Base-by-base conservation (phyloP, 2,888 invertebrate species). In the Coecobrya sp. region DNA sequence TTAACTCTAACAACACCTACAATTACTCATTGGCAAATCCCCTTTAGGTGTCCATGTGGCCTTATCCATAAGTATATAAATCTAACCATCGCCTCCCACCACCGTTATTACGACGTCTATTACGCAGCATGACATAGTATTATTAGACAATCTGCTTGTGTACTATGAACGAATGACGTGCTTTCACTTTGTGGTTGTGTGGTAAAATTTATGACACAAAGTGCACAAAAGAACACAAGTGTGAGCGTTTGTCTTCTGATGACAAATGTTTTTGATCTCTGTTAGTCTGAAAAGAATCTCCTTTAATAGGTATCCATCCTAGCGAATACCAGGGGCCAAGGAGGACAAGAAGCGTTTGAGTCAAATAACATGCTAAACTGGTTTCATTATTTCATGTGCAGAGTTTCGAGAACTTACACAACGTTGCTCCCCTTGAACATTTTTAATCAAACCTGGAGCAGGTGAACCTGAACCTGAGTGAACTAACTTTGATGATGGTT, bases 141-240 rank as follows among this genome's bases (percentile, higher is more conserved):
- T 59, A 59, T 59, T 59, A 59, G 59, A 59, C n/a, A 59, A 36
- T 36, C 2, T 36, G 7, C 27, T 65, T 27, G 27, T 65, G 8
- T 10, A 11, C 7, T 65, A 5, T 2, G 65, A 27, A 27, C 27
- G n/a, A 10, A 2, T 65, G 27, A 25, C 16, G 7, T 13, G 27
- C 65, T 65, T 65, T 65, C 65, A 27, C 65, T 65, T 65, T 65
- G 65, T 65, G 65, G 65, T 65, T 65, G 0, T 27, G 27, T 13
- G 65, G 65, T 27, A 19, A 65, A 65, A 65, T 65, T 65, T 65
- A 65, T 65, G 27, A 65, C 65, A 65, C 65, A 27, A 65, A 65
- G 8, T 27, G 65, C 27, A 65, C 65, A 65, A 2, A 36, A 65
- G 65, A 0, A 65, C 65, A 65, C 25, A 65, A 1, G 65, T 65